Evolutionary conservation across 1,140 invertebrate genomes (phyloP).

Genomic region (Papilio glaucus): DNA sequence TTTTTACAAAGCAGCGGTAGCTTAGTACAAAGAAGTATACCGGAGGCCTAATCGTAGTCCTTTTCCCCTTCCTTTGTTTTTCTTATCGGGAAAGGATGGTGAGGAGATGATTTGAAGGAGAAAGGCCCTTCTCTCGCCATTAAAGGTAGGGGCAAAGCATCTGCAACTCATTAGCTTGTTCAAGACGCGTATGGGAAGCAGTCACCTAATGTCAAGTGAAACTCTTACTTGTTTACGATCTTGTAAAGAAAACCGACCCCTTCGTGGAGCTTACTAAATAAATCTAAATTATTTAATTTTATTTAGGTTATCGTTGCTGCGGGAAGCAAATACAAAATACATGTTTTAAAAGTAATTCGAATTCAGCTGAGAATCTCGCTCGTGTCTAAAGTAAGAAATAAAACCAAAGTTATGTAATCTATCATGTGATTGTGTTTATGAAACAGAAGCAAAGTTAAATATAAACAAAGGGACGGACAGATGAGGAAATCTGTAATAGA

Average conservation of each 20-base stretch:
- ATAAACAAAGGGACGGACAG: neutral
- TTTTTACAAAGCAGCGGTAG: too few relatives aligned
- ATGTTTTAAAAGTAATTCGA: slow-evolving; percentile 25
- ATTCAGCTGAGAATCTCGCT: slow-evolving; percentile 3
- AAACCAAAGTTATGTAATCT: slow-evolving; percentile 16
- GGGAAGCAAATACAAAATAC: neutral
- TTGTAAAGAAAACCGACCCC: too few relatives aligned
- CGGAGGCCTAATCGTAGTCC: too few relatives aligned
- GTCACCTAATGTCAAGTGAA: too few relatives aligned
- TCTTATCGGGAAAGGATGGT: neutral
- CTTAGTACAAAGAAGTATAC: too few relatives aligned
- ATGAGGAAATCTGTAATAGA: neutral
- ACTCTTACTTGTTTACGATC: too few relatives aligned
- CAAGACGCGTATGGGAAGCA: too few relatives aligned
- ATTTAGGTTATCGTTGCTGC: neutral
- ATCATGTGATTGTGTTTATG: slow-evolving; percentile 17
- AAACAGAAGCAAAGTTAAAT: slow-evolving; percentile 4
- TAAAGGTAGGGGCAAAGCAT: too few relatives aligned
- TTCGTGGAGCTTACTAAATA: neutral
- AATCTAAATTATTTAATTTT: slow-evolving; percentile 6
- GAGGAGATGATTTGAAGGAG: neutral
- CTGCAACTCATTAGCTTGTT: too few relatives aligned
- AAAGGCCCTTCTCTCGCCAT: too few relatives aligned
- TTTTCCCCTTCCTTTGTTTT: too few relatives aligned
- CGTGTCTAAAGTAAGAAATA: neutral